Percentiles rank a stretch among this genome's conserved stretches.
Evolutionary conservation across 2,888 invertebrate genomes (phyloP).

Genomic region (Dorcus parallelipipedus): DNA sequence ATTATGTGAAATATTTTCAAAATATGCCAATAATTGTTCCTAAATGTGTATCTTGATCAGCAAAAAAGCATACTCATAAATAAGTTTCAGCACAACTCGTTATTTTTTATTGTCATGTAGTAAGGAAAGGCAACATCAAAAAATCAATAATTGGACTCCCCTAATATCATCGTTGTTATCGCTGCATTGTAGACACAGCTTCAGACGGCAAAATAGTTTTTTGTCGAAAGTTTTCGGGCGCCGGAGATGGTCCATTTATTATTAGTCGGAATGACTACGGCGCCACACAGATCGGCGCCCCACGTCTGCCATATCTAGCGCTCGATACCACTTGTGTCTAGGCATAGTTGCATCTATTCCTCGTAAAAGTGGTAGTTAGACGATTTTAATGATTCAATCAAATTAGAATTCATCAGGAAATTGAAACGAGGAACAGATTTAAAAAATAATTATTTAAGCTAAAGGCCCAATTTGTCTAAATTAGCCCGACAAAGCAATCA

Average conservation of each 20-base stretch:
- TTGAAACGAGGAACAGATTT: too few species aligned
- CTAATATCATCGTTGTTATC: background rate
- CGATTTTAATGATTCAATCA: background rate
- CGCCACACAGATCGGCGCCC: slow-evolving; percentile 25
- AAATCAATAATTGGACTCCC: background rate
- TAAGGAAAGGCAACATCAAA: background rate
- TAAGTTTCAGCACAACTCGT: background rate
- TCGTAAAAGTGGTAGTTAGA: background rate
- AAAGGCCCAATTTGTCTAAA: too few species aligned
- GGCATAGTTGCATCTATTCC: background rate
- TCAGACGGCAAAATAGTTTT: background rate
- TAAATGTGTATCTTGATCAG: too few species aligned
- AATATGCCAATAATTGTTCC: too few species aligned
- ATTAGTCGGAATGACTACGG: slow-evolving; percentile 22
- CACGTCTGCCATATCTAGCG: slow-evolving; percentile 21
- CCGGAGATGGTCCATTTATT: slow-evolving; percentile 29
- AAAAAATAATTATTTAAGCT: too few species aligned
- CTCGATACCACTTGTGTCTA: slow-evolving; percentile 3
- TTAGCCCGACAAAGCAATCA: too few species aligned
- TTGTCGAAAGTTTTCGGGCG: slow-evolving; percentile 25
- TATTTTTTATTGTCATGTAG: background rate
- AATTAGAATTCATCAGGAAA: background rate
- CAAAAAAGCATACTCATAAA: background rate
- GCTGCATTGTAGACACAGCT: background rate
- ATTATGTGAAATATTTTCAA: too few species aligned